Evolutionary conservation across 2,113 vertebrate genomes (phyloP), one percentile per base, ranked within the genome.

Genomic region (Muntiacus reevesi): DNA sequence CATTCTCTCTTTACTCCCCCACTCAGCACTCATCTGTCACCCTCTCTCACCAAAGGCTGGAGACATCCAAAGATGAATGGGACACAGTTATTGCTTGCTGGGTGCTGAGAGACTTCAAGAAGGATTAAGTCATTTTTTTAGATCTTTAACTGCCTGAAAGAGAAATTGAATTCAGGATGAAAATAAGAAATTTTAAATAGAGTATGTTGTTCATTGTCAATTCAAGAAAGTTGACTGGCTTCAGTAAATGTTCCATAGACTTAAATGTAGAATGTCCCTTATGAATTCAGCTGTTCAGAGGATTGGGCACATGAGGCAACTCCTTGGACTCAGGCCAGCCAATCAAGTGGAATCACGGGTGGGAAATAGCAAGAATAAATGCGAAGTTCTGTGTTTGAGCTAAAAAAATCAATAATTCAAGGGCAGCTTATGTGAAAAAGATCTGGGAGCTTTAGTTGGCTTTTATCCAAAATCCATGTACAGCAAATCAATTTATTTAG

Each of bases 361-460:
- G 83, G 87, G 97, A 97, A 93, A 76, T 62, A 82, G 85, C 91
- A 79, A 91, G 91, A 90, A 86, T 88, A 95, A 97, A 97, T 93
- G 60, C 93, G 82, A 94, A 97, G 95, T 86, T 27, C 64, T 94
- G 55, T 85, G 85, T 79, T 89, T 91, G 85, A 96, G 82, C 60
- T 94, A 81, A 91, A 81, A 82, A 50, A 86, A 78, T 94, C 87
- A 97, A 79, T 96, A 97, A 88, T 60, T 97, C 91, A 97, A 96
- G 79, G 71, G 45, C 13, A 93, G 64, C 96, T 87, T 78, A 91
- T 83, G 76, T 95, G 85, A 96, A 95, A 98, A 96, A 88, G 78
- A 96, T 19, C 94, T 47, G 33, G 33, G 91, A 91, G 59, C 92
- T 98, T 96, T 86, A 78, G 74, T 93, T 98, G 97, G 96, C 95